Base-by-base conservation (phyloP, 1,140 invertebrate species). In the Melanaphis sacchari region DNA sequence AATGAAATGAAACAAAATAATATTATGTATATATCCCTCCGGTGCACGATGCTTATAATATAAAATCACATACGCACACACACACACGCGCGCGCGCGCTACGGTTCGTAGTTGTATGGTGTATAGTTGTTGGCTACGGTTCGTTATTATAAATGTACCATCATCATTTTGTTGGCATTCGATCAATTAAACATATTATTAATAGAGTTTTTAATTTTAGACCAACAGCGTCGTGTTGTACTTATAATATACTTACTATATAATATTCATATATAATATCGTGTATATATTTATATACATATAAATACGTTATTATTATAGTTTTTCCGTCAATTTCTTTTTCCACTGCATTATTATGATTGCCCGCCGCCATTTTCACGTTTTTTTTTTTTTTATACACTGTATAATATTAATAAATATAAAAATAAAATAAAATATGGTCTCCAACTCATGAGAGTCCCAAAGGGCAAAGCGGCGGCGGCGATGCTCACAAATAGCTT, bases 171-270 rank as follows among this genome's bases (percentile, higher is more conserved):
- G 89, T 90, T 90, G 89, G 89, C 89, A 90, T 90, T 66, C 89
- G 89, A 90, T 90, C 89, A 90, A 90, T 90, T 90, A 90, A 90
- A 90, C 89, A 54, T 90, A 90, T 90, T 90, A 90, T 90, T 90
- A 90, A 90, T 90, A 90, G 89, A 90, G 89, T 90, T 90, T 90
- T 90, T 90, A 90, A 90, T 90, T 90, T 90, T 90, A 90, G 89
- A 90, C 89, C 89, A n/a, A 66, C 89, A 31, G 52, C 52, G 54
- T 90, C 54, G 89, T 66, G 38, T 90, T 90, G 52, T 90, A 84
- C 24, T 41, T 31, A 26, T 59, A 82, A 88, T 88, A 88, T 52
- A 52, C 49, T 52, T 88, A 88, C 21, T 88, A 88, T 87, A 46
- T 46, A 38, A 22, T n/a, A 46, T n/a, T 49, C 36, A 89, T 40